These are phyloP conservation scores for Oreochromis aureus DNA, from an alignment of 2,113 vertebrate genomes.

Conservation along the genomic window DNA sequence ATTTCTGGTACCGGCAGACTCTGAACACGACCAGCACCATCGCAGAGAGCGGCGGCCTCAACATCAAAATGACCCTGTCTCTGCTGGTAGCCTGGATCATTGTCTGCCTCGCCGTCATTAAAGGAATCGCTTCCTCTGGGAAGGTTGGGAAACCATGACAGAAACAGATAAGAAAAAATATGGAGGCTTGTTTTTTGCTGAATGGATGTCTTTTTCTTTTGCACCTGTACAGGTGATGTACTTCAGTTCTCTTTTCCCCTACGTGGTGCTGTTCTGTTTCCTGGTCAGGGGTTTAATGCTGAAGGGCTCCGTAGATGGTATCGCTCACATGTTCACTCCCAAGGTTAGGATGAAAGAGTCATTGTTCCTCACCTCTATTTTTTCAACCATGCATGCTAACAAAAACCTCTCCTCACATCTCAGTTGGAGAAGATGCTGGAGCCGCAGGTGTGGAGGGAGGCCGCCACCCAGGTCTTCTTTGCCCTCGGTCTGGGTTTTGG, in stretches of 20 bases:
- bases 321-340: conserved; percentile 97
- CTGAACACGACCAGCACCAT: conserved; percentile 94
- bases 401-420: not conserved
- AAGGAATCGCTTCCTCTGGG: conserved; percentile 94
- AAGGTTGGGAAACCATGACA: conserved; percentile 74
- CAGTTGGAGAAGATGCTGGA: conserved; percentile 99
- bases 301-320: conserved; percentile 92
- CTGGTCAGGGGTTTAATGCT: conserved; percentile 89
- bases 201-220: not conserved
- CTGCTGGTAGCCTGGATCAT: conserved; percentile 91
- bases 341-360: conserved; percentile 75
- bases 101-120: conserved; percentile 92
- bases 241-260: conserved; percentile 98
- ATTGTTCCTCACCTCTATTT: not conserved
- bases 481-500: conserved; percentile 94
- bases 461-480: conserved; percentile 96
- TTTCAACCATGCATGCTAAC: not conserved
- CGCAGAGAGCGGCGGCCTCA: conserved; percentile 89
- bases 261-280: conserved; percentile 94
- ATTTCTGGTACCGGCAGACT: conserved; percentile 97
- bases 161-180: not conserved
- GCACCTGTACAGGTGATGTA: conserved; percentile 88
- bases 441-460: conserved; percentile 94
- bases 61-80: conserved; percentile 93
- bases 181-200: not conserved